Evolutionary conservation across 2,888 invertebrate species (phyloP), one percentile per base, ranked within the genome.

Genomic region (Kryphioiulus occultus): DNA sequence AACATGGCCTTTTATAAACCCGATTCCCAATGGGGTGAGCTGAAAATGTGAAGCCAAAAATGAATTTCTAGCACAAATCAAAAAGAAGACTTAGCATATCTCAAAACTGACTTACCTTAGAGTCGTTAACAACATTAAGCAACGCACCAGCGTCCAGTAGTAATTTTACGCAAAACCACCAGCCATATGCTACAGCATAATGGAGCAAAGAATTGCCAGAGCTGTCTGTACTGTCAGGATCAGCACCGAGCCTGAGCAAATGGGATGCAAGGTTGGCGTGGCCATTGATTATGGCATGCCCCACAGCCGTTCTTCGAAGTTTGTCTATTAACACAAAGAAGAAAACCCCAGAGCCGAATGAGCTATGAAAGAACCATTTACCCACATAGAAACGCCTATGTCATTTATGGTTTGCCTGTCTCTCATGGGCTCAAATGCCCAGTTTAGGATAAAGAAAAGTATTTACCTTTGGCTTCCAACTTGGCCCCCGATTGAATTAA

Each of bases 111-210:
- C 87, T 88, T 89, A 92, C 92, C 91, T 93, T 93, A 92, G 93
- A 93, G 87, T 91, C 91, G 90, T 93, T 93, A 19, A 91, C 89
- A n/a, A 90, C 90, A 89, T 91, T 91, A 4, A 92, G 90, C 35
- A 91, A 90, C 44, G 92, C 92, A 15, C 91, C 91, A 35, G 91
- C 91, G 89, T 93, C 92, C 22, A 93, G 90, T 22, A 93, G 91
- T 12, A 93, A 89, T 89, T 93, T 91, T 39, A 93, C 90, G 88
- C 92, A 92, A 89, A 92, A 92, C 90, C 92, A 92, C 93, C 93
- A 93, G 26, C 93, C 93, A 90, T 93, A 94, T 0, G 93, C 93
- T 85, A 92, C 92, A 2, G 93, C 93, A 90, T 93, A 93, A 90
- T 93, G 93, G 1, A 93, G 91, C 2, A 92, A 90, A 0, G 93